A percentile compares a stretch with the other conserved stretches of the same genome.
Evolutionary conservation across 2,797 vertebrate species (phyloP).

Genomic region (Gallinago stenura): DNA sequence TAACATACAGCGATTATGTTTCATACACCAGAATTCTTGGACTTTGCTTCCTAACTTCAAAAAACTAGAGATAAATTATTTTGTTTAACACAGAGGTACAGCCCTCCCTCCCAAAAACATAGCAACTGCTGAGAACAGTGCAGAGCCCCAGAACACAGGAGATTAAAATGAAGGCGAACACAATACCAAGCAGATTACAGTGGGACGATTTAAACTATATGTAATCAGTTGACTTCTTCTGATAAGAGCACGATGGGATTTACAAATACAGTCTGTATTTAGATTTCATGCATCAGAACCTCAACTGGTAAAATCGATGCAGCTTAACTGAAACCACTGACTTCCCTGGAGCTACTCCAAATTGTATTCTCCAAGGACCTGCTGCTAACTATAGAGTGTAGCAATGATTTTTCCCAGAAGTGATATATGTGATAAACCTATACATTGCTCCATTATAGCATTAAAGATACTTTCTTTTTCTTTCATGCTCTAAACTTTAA

Average conservation of each 20-base stretch:
- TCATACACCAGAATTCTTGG: background rate
- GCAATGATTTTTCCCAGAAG: background rate
- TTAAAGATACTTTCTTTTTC: background rate
- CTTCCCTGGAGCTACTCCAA: background rate
- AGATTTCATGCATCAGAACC: background rate
- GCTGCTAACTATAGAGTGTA: accelerated
- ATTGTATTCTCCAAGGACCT: background rate
- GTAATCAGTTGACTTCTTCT: background rate
- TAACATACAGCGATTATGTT: background rate
- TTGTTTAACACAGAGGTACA: background rate
- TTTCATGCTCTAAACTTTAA: background rate
- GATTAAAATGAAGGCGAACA: background rate
- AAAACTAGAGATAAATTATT: background rate
- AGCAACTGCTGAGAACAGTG: background rate
- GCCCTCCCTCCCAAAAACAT: accelerated
- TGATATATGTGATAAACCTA: background rate
- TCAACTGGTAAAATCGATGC: background rate
- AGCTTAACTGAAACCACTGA: background rate
- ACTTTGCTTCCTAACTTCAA: background rate
- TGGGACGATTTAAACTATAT: background rate
- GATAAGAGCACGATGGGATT: background rate
- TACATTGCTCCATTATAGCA: background rate
- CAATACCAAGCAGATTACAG: background rate
- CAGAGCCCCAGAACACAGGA: background rate
- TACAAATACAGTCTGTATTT: background rate